phyloP scores from a whole-genome alignment of 2,797 vertebrate genomes.

The Nothura maculosa region DNA sequence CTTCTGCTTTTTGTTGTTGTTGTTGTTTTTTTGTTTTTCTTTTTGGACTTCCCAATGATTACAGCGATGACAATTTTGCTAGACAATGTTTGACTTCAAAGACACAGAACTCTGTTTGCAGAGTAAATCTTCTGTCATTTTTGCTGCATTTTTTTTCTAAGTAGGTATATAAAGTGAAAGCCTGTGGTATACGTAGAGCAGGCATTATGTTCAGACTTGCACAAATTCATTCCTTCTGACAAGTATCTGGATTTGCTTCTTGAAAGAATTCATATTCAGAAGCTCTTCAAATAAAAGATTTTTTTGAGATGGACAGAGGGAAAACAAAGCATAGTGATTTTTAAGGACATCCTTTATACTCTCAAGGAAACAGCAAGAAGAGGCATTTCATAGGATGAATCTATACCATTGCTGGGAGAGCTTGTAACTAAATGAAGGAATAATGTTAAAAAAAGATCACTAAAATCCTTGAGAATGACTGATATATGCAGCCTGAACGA shows the following conservation, averaged over 20 bases:
- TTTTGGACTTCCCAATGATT: not conserved
- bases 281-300: not conserved
- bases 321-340: not conserved
- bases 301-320: not conserved
- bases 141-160: not conserved
- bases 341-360: not conserved
- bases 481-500: not conserved
- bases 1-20: too few species aligned
- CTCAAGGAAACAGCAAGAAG: not conserved
- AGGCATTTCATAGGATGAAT: not conserved
- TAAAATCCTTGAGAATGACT: not conserved
- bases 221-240: not conserved
- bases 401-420: not conserved
- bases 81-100: not conserved
- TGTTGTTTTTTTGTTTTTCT: not conserved
- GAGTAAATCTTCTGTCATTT: not conserved
- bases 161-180: not conserved
- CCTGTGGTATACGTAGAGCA: not conserved
- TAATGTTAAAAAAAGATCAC: not conserved
- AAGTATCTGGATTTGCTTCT: not conserved
- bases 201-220: not conserved
- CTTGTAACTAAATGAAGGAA: not conserved
- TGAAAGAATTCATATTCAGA: not conserved
- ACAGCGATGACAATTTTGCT: not conserved
- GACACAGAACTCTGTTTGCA: not conserved